Conservation (phyloP, 2,797 vertebrate species). For the Danionella dracula region DNA sequence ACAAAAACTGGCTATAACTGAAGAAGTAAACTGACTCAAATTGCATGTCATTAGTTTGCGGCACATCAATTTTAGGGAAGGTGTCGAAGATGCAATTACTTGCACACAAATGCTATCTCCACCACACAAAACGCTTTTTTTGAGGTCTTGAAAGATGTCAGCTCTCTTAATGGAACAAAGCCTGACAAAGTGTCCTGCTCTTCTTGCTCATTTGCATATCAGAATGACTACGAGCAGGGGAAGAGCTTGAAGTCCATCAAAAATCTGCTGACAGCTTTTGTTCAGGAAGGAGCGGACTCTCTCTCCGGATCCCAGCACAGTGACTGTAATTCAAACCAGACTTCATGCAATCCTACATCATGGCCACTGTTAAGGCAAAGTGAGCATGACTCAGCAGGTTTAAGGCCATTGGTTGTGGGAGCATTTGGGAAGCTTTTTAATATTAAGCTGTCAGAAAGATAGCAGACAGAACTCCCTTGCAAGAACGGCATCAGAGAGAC, state of each 20-base stretch:
- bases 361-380: slow-evolving; percentile 36
- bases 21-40: slow-evolving; percentile 18
- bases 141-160: slow-evolving; percentile 28
- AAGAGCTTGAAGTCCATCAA: slow-evolving; percentile 1
- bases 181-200: slow-evolving; percentile 12
- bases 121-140: neutral
- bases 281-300: slow-evolving; percentile 2
- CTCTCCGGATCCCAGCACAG: neutral
- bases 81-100: slow-evolving; percentile 23
- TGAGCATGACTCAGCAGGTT: slow-evolving; percentile 42
- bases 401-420: slow-evolving; percentile 16
- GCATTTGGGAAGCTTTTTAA: slow-evolving; percentile 20
- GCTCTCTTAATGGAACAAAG: slow-evolving; percentile 34
- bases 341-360: slow-evolving; percentile 33
- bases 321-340: slow-evolving; percentile 41
- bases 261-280: slow-evolving; percentile 27
- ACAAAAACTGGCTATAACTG: slow-evolving; percentile 7
- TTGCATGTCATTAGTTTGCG: slow-evolving; percentile 21
- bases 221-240: slow-evolving; percentile 19
- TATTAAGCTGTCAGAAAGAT: slow-evolving; percentile 21
- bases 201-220: slow-evolving; percentile 36
- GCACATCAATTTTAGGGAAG: slow-evolving; percentile 2
- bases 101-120: neutral
- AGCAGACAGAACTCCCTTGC: slow-evolving; percentile 2
- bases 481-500: slow-evolving; percentile 26